These are phyloP conservation scores for Melikaiella ostensackeni DNA, from an alignment of 2,888 invertebrate genomes.

Conservation along the genomic window DNA sequence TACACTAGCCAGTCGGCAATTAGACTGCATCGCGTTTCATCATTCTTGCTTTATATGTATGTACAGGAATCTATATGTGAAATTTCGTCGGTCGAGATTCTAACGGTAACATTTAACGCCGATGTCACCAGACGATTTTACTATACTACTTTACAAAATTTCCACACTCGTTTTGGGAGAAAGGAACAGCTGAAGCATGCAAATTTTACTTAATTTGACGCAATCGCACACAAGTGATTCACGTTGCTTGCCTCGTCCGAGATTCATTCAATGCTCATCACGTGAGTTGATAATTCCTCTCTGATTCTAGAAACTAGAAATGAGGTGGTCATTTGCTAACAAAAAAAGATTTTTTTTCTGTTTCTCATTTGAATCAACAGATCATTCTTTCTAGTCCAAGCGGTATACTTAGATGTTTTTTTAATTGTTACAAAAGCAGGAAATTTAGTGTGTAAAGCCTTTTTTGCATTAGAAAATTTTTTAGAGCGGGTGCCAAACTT, in stretches of 20 bases:
- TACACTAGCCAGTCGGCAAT: conserved; percentile 30
- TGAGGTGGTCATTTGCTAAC: background rate
- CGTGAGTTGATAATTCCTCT: background rate
- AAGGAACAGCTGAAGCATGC: conserved; percentile 28
- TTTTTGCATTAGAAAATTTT: too few relatives aligned
- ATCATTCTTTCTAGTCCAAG: too few relatives aligned
- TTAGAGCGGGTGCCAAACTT: too few relatives aligned
- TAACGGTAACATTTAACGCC: conserved; percentile 28
- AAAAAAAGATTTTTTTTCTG: background rate
- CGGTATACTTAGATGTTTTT: too few relatives aligned
- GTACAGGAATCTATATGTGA: conserved; percentile 21
- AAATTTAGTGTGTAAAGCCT: too few relatives aligned
- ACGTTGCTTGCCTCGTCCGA: background rate
- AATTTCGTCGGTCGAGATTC: background rate
- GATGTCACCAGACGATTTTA: conserved; percentile 28
- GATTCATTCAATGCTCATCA: background rate
- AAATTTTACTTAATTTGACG: conserved; percentile 16
- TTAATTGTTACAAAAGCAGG: too few relatives aligned
- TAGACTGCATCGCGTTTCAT: conserved; percentile 1
- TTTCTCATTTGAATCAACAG: background rate
- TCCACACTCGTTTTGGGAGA: background rate
- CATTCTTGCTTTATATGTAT: conserved; percentile 23
- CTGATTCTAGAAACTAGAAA: background rate
- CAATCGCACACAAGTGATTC: conserved; percentile 8
- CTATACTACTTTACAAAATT: conserved; percentile 19